phyloP scores from a whole-genome alignment of 64 coral and sea anemone species.

The Exaiptasia diaphana region DNA sequence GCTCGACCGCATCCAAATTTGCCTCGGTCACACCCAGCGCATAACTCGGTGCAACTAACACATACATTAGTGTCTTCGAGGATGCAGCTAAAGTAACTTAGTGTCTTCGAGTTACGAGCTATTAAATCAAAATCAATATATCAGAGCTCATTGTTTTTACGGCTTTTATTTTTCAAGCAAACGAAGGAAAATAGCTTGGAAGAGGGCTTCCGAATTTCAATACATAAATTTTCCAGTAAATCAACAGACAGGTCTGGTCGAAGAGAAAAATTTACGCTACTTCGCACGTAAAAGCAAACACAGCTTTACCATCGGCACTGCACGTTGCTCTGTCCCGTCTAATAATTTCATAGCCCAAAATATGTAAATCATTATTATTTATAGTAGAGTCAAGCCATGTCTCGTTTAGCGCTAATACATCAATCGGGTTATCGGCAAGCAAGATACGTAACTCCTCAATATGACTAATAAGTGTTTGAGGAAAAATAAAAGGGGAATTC shows the following conservation, averaged over 20 bases:
- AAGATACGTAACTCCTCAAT: constrained; percentile 30
- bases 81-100: no score
- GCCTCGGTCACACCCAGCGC: no score
- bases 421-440: constrained; percentile 42
- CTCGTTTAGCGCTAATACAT: constrained; percentile 18
- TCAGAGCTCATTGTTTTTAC: no score
- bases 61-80: no score
- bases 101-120: no score
- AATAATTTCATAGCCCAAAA: constrained; percentile 39
- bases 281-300: constrained; percentile 45
- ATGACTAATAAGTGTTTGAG: neutral
- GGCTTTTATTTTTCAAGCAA: no score
- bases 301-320: constrained; percentile 20
- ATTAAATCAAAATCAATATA: no score
- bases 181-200: constrained; percentile 17
- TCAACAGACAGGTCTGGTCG: constrained; percentile 41
- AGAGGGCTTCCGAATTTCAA: constrained; percentile 10
- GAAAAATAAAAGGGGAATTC: neutral
- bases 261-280: neutral
- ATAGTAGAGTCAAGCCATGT: constrained; percentile 32
- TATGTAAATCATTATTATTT: constrained; percentile 28
- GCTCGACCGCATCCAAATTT: no score
- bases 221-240: constrained; percentile 6
- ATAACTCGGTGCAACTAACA: no score
- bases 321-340: constrained; percentile 27